Base-by-base conservation (phyloP, 2,797 vertebrate species). In the Acanthurus tractus region DNA sequence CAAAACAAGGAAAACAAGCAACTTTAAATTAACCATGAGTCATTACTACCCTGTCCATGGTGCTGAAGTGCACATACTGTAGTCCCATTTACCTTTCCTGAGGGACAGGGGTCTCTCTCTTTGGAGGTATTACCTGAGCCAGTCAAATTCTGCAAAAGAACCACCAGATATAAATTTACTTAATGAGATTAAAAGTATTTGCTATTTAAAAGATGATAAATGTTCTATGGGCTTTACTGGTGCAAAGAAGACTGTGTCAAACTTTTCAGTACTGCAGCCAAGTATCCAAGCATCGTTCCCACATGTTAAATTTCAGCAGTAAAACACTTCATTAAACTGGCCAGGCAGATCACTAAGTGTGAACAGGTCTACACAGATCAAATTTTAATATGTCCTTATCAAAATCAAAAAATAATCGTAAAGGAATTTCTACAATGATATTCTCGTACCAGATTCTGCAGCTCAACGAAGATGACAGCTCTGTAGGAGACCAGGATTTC, bases 401-500 rank as follows among this genome's bases (percentile, higher is more conserved):
- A 29, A 4, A 29, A 29, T 29, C 29, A 29, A 29, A 29, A 29
- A 3, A 29, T 29, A 4, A 29, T 29, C 29, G 29, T 4, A 29
- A 29, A 29, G 29, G 2, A 29, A 29, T 29, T 29, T 29, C 29
- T 29, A 29, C 29, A 5, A 29, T 29, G 5, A 29, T 29, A 29
- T 29, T 29, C 4, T 29, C 29, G 5, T 91, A 96, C 95, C 93
- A 95, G 88, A 76, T 85, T 91, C 63, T 93, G 90, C 53, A 96
- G 90, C 75, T 95, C 92, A 38, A 92, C 85, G 22, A 90, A 72
- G 87, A 94, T 87, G 46, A 95, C 62, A 40, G 81, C 87, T 79
- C 81, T 92, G 89, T 95, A 96, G 71, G 90, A 88, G 70, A 42
- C 80, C 81, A 95, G 84, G 74, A 96, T 94, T 59, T 93, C 90